Conservation (phyloP, 2,888 invertebrate species). For the Lordiphosa fenestrarum region DNA sequence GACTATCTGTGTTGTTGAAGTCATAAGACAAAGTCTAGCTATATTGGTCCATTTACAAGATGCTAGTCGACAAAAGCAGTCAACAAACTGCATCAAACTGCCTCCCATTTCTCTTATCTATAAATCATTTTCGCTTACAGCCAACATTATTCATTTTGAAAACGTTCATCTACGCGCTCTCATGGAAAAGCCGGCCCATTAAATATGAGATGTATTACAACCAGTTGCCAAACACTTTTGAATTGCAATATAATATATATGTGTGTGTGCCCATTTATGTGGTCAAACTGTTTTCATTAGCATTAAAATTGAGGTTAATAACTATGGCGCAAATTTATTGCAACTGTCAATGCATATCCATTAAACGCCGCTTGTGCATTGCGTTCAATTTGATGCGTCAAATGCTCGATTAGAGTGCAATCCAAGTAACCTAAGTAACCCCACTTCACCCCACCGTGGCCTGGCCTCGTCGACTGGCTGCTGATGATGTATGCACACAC, state of each 20-base stretch:
- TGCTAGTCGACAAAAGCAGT: not conserved
- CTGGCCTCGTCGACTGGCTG: conserved; percentile 5
- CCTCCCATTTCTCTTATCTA: not conserved
- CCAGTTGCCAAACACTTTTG: no score
- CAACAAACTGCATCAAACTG: no score
- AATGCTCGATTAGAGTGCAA: conserved; percentile 34
- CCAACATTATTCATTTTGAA: no score
- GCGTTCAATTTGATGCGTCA: conserved; percentile 44
- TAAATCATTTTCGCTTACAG: not conserved
- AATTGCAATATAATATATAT: not conserved
- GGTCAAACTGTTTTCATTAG: conserved; percentile 3
- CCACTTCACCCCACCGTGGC: not conserved
- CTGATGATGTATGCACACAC: no score
- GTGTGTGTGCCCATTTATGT: conserved; percentile 1
- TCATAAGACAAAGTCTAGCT: no score
- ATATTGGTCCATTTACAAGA: no score
- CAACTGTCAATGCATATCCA: conserved; percentile 49
- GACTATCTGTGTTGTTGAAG: no score
- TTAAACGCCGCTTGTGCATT: conserved; percentile 31
- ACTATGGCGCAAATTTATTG: conserved; percentile 40
- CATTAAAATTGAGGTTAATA: conserved; percentile 55
- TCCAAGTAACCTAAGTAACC: conserved; percentile 4
- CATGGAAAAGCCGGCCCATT: no score
- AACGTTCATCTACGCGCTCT: no score
- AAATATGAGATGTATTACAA: no score